Percentiles rank a stretch among this genome's conserved stretches.
These are phyloP conservation scores for Gryllus longicercus DNA, from an alignment of 2,888 invertebrate genomes.

Conservation along the genomic window DNA sequence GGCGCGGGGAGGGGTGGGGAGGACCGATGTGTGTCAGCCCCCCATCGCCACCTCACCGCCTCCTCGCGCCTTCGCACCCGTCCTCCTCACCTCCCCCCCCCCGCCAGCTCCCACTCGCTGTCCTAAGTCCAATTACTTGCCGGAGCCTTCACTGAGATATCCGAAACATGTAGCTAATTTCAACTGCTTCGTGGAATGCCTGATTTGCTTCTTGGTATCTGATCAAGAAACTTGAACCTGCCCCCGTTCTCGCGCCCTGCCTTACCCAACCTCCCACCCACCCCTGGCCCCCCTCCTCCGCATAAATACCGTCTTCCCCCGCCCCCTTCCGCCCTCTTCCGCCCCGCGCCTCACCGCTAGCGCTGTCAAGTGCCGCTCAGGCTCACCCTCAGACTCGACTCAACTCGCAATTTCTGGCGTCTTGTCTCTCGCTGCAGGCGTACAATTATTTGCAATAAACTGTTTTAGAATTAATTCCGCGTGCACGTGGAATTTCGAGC, in stretches of 20 bases:
- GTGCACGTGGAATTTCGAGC: background rate
- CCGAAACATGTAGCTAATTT: conserved; percentile 17
- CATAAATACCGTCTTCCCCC: background rate
- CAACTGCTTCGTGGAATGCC: conserved; percentile 17
- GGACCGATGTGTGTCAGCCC: background rate
- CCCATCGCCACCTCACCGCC: background rate
- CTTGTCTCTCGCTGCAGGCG: background rate
- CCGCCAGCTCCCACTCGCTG: background rate
- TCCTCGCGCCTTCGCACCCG: background rate
- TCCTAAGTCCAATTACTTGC: conserved; percentile 17
- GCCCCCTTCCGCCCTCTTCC: background rate
- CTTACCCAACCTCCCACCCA: background rate
- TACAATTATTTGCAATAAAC: conserved; percentile 10
- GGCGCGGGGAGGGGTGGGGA: too few species aligned
- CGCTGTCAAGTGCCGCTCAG: background rate
- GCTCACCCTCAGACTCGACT: background rate
- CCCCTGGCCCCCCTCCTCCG: background rate
- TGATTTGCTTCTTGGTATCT: conserved; percentile 8
- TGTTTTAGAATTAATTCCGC: conserved; percentile 17
- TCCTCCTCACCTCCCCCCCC: background rate
- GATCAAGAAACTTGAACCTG: conserved; percentile 9
- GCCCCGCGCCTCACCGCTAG: background rate
- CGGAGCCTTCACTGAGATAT: background rate
- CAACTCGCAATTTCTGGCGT: conserved; percentile 10
- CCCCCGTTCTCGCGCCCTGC: background rate